phyloP scores from a whole-genome alignment of 2,113 vertebrate genomes.

The Pontoporia blainvillei region DNA sequence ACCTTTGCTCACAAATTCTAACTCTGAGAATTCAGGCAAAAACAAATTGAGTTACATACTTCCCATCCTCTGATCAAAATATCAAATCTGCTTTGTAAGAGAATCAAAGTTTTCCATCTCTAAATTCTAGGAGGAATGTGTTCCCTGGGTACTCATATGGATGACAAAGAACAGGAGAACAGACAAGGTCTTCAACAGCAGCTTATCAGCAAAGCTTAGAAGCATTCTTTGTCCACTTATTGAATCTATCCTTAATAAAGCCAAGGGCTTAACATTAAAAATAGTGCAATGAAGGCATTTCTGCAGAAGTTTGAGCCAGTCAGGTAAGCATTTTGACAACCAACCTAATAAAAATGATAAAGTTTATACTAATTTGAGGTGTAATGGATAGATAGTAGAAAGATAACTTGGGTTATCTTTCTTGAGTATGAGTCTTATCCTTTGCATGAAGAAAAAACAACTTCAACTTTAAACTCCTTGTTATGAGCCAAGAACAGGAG shows the following conservation, averaged over 20 bases:
- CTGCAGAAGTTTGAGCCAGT: not conserved
- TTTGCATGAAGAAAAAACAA: slow-evolving; percentile 20
- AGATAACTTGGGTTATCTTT: not conserved
- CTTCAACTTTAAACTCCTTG: not conserved
- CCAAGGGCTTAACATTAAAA: not conserved
- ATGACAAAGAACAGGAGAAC: not conserved
- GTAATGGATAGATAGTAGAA: not conserved
- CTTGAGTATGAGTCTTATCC: not conserved
- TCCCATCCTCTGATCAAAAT: not conserved
- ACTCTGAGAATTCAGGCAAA: not conserved
- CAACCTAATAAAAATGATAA: not conserved
- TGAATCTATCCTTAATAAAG: slow-evolving; percentile 23
- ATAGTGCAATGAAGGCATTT: not conserved
- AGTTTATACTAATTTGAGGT: not conserved
- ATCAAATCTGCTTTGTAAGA: not conserved
- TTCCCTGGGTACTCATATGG: not conserved
- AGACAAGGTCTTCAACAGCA: not conserved
- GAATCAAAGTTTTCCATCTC: not conserved
- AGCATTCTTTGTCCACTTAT: not conserved
- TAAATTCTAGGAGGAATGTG: not conserved
- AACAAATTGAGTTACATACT: not conserved
- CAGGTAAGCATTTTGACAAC: slow-evolving; percentile 29
- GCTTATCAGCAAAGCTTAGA: not conserved
- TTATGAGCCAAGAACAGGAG: not conserved
- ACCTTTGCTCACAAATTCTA: not conserved